Percentiles rank a stretch among this genome's conserved stretches.
These are phyloP conservation scores for Diadema setosum DNA, from an alignment of 35 echinoderm and acorn worm species.

Conservation along the genomic window DNA sequence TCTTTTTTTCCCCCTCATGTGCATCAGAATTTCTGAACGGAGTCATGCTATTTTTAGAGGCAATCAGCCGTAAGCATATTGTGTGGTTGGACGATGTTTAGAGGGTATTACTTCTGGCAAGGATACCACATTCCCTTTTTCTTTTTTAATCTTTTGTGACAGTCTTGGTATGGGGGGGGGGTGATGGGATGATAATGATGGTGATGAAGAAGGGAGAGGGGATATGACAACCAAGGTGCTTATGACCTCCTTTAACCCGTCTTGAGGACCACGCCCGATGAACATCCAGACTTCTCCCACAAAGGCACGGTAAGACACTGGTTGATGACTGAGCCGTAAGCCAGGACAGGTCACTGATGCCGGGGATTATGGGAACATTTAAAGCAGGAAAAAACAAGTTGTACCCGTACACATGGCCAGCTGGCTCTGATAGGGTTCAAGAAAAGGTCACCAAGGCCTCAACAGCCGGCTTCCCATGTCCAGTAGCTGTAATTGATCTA, in stretches of 20 bases:
- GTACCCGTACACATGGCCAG: not conserved
- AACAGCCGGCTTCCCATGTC: no score
- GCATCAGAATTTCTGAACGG: no score
- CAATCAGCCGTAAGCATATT: no score
- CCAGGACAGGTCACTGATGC: not conserved
- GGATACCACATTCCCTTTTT: not conserved
- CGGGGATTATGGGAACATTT: not conserved
- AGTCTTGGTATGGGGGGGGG: no score
- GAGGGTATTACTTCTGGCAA: not conserved
- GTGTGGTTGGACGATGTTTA: not conserved
- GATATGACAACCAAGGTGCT: not conserved
- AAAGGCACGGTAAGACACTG: no score
- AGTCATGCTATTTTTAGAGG: no score
- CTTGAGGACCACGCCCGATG: not conserved
- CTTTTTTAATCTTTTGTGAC: no score
- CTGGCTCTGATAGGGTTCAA: not conserved
- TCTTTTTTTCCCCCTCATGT: no score
- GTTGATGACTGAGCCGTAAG: not conserved
- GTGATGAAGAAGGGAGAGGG: no score
- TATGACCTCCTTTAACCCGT: not conserved
- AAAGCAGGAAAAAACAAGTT: conserved; percentile 25
- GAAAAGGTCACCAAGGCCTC: not conserved
- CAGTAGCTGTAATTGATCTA: no score
- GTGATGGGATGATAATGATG: no score
- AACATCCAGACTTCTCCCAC: no score